Conservation (phyloP, 1,140 invertebrate genomes). For the Dendroctonus valens region DNA sequence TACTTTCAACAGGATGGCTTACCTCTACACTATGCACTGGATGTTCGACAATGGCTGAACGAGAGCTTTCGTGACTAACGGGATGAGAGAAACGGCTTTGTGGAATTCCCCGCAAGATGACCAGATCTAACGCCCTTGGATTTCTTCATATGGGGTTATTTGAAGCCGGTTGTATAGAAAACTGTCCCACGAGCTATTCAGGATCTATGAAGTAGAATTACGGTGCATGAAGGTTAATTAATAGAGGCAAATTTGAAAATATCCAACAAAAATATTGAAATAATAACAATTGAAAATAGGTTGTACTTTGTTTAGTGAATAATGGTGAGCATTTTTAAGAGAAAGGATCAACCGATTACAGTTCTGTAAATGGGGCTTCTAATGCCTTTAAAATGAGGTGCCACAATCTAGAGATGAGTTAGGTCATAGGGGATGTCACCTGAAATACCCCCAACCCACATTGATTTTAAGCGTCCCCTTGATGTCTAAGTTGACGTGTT, state of each 20-base stretch:
- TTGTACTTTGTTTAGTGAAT: slow-evolving; percentile 4
- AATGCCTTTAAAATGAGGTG: too few species aligned
- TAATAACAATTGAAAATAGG: background rate
- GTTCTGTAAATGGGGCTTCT: too few species aligned
- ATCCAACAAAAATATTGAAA: background rate
- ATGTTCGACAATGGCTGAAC: slow-evolving; percentile 44
- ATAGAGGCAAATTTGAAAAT: background rate
- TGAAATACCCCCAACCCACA: too few species aligned
- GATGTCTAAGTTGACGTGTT: too few species aligned
- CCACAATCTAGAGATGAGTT: too few species aligned
- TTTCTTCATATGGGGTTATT: slow-evolving; percentile 50
- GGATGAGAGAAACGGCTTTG: slow-evolving; percentile 49
- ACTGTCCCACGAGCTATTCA: background rate
- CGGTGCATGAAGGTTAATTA: background rate
- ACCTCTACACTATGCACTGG: slow-evolving; percentile 39
- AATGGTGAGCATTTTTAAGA: too few species aligned
- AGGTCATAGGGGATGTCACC: too few species aligned
- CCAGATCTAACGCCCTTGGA: slow-evolving; percentile 50
- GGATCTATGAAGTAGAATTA: background rate
- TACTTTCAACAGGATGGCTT: slow-evolving; percentile 23
- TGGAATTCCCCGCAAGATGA: slow-evolving; percentile 50
- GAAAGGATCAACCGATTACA: too few species aligned
- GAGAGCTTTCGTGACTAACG: slow-evolving; percentile 45
- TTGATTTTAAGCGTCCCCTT: too few species aligned
- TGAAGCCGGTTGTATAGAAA: slow-evolving; percentile 20